phyloP scores from a whole-genome alignment of 2,888 invertebrate species.

The Trachelus troglodyta region DNA sequence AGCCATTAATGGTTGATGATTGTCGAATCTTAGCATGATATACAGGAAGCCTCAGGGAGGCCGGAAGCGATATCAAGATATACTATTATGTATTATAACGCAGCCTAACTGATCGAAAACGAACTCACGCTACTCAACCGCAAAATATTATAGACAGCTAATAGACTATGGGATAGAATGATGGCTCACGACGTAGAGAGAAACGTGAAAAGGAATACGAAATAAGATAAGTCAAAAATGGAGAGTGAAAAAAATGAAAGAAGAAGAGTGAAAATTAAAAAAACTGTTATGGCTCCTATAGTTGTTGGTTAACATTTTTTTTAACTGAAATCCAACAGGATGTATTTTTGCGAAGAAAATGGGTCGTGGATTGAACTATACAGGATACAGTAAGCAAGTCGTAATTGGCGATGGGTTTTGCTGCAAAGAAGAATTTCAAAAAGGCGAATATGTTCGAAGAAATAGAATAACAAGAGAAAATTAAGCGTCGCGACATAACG shows the following conservation, averaged over 20 bases:
- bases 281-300: not conserved
- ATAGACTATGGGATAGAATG: not conserved
- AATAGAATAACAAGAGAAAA: not conserved
- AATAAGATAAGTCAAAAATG: not conserved
- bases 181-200: not conserved
- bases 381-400: not conserved
- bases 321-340: not conserved
- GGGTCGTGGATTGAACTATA: not conserved
- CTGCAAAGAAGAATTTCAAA: not conserved
- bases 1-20: not conserved
- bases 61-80: slow-evolving; percentile 6
- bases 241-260: not conserved
- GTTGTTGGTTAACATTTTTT: not conserved
- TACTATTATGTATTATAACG: not conserved
- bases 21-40: not conserved
- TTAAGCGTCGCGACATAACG: not conserved
- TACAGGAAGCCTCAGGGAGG: not conserved
- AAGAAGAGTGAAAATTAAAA: not conserved
- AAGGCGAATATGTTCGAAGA: not conserved
- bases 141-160: not conserved
- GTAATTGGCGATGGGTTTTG: not conserved
- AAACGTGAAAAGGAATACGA: not conserved
- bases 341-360: not conserved
- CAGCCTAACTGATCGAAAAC: not conserved
- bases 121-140: not conserved